Evolutionary conservation across 2,797 vertebrate genomes (phyloP), one percentile per base, ranked within the genome.

Genomic region (Falco novaeseelandiae): DNA sequence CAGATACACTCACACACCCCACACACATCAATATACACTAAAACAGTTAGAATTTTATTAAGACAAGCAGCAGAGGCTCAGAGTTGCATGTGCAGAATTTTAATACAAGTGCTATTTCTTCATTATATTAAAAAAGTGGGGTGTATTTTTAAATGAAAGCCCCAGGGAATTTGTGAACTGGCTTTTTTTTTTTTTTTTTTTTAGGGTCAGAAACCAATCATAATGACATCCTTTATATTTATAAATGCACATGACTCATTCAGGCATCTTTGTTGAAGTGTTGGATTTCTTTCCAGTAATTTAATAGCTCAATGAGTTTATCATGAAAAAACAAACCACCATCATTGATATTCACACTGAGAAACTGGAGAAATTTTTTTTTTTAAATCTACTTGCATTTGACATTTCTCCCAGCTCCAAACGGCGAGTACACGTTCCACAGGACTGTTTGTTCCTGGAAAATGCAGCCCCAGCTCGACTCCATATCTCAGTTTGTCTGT

Each of bases 361-460:
- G 89, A 74, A 87, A 73, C 65, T 25, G 10, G 63, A 69, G 73
- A 89, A 88, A 77, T 70, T 93, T 40, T 40, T 40, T 40, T 40
- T 40, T 40, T 12, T 6, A 89, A 88, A 52, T 21, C 91, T 29
- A 18, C 85, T 94, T 55, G 58, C 83, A 76, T 88, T 55, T 96
- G 82, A 91, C 65, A 71, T 91, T 91, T 84, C 73, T 93, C 48
- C 59, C 12, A 0, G 90, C 86, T 96, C 80, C 88, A 66, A 93
- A 9, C 1, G 0, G 59, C 0, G 0, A 81, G 92, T 3, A 10
- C 11, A 0, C 58, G 36, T 95, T 96, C 94, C 88, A 52, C 1
- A 13, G 88, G 73, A 97, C 87, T 84, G 70, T 84, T 72, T 96
- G 91, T 97, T 94, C 96, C 94, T 95, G 88, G 72, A 88, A 95